These are phyloP conservation scores for Pomphorhynchus laevis DNA, from an alignment of 1,140 invertebrate species.

Conservation along the genomic window DNA sequence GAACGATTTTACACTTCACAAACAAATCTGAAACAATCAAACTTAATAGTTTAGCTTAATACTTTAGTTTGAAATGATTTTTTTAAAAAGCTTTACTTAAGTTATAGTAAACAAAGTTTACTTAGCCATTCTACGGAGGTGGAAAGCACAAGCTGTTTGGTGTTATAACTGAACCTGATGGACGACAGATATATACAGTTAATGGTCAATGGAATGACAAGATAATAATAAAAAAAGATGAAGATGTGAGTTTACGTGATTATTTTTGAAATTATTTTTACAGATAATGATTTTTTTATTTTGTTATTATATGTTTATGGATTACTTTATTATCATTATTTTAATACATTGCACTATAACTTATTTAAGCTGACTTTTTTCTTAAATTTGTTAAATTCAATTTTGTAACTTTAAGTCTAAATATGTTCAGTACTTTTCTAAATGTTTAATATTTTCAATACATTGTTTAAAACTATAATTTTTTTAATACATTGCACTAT, in stretches of 20 bases:
- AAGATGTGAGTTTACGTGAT: constrained; percentile 25
- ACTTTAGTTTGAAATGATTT: too few relatives aligned
- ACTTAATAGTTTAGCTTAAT: too few relatives aligned
- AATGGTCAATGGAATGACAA: constrained; percentile 75
- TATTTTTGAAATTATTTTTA: background rate
- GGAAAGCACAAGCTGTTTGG: constrained; percentile 22
- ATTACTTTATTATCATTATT: background rate
- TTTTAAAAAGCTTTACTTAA: background rate
- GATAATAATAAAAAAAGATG: constrained; percentile 44
- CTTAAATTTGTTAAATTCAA: too few relatives aligned
- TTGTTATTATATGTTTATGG: background rate
- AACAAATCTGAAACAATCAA: background rate
- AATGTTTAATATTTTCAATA: too few relatives aligned
- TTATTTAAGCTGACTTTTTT: background rate
- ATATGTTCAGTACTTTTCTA: too few relatives aligned
- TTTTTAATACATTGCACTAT: background rate
- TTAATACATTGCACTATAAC: background rate
- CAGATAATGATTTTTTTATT: background rate
- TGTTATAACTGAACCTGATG: constrained; percentile 29
- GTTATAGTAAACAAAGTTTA: constrained; percentile 1
- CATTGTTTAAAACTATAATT: too few relatives aligned
- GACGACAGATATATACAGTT: constrained; percentile 48
- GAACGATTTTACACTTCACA: background rate
- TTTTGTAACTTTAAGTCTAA: too few relatives aligned
- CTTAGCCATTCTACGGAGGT: constrained; percentile 23